phyloP scores from a whole-genome alignment of 2,797 vertebrate species.

The Pantherophis alleghaniensis region DNA sequence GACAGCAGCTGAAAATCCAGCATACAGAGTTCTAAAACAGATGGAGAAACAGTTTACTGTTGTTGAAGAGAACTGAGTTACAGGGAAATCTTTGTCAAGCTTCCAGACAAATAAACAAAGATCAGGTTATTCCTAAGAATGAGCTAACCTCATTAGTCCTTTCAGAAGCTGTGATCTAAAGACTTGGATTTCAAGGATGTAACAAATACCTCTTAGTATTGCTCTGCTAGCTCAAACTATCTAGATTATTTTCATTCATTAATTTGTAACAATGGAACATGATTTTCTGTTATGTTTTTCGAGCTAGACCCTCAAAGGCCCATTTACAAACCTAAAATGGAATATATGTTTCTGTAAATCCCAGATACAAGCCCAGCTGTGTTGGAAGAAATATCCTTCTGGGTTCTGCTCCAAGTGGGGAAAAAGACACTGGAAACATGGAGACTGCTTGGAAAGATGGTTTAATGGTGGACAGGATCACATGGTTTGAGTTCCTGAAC shows the following conservation, averaged over 20 bases:
- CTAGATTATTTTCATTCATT: neutral
- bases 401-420: too few relatives aligned
- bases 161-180: neutral
- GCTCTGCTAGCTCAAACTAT: neutral
- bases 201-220: neutral
- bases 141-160: neutral
- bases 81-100: neutral
- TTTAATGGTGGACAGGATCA: too few relatives aligned
- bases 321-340: neutral
- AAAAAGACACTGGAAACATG: too few relatives aligned
- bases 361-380: neutral
- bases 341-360: neutral
- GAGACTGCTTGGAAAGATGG: too few relatives aligned
- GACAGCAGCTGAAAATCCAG: neutral
- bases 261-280: neutral
- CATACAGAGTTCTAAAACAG: neutral
- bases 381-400: too few relatives aligned
- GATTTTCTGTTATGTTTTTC: neutral
- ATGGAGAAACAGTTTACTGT: neutral
- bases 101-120: neutral
- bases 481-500: too few relatives aligned
- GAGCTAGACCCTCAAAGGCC: neutral
- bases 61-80: neutral
- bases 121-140: neutral
- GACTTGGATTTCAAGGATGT: neutral